phyloP scores from a whole-genome alignment of 2,797 vertebrate species.

The Linurgus olivaceus region DNA sequence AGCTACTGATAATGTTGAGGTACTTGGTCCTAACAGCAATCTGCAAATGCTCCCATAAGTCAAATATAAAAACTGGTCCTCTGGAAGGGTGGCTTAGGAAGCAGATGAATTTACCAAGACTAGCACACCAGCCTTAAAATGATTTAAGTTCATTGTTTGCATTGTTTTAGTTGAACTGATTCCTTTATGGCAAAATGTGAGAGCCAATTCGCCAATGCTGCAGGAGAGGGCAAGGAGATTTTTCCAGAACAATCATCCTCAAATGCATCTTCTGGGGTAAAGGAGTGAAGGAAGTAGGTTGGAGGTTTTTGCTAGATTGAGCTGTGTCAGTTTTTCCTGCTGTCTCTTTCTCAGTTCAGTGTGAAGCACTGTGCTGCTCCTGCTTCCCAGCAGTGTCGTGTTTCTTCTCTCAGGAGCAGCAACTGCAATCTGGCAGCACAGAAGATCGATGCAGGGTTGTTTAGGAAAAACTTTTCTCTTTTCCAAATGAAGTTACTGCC shows the following conservation, averaged over 20 bases:
- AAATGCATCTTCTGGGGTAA: not conserved
- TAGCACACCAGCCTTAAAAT: not conserved
- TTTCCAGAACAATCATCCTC: not conserved
- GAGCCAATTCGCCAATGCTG: not conserved
- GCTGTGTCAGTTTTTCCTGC: not conserved
- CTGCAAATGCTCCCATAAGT: not conserved
- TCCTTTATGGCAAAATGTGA: not conserved
- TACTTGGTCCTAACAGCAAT: not conserved
- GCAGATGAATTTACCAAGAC: not conserved
- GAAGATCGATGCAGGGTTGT: slow-evolving; percentile 2
- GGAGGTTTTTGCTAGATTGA: not conserved
- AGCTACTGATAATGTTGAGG: not conserved
- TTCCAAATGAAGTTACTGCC: slow-evolving; percentile 4
- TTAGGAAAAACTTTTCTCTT: not conserved
- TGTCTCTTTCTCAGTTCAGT: not conserved
- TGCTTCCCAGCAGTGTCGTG: not conserved
- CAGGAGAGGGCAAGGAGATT: not conserved
- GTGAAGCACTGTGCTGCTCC: not conserved
- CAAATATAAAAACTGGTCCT: not conserved
- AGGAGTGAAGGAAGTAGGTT: not conserved
- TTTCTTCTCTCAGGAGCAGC: not conserved
- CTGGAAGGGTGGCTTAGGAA: not conserved
- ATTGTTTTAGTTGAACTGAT: not conserved
- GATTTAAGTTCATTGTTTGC: not conserved
- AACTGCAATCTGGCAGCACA: not conserved